phyloP scores from a whole-genome alignment of 2,888 invertebrate species.

The Bimastos eiseni region DNA sequence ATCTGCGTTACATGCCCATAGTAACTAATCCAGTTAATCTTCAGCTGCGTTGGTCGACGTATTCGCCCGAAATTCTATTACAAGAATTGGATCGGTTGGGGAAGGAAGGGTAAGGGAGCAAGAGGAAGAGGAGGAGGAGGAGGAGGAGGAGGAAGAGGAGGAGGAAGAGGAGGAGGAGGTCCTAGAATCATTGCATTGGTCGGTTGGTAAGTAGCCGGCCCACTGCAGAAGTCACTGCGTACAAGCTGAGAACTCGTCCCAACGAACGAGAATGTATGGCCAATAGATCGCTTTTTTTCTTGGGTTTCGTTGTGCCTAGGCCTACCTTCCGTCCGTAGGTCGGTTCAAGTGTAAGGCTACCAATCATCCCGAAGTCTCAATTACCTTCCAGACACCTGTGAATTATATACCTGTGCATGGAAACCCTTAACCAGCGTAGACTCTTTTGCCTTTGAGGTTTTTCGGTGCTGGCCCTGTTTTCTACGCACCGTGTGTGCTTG shows the following conservation, averaged over 20 bases:
- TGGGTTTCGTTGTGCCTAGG: not conserved
- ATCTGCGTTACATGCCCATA: not conserved
- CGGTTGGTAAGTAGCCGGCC: not conserved
- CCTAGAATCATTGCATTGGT: not conserved
- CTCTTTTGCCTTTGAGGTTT: not conserved
- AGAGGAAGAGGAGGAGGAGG: not conserved
- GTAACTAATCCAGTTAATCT: not conserved
- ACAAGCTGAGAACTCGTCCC: not conserved
- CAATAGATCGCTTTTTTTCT: not conserved
- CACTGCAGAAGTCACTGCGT: not conserved
- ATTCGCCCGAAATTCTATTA: not conserved
- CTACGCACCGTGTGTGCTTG: not conserved
- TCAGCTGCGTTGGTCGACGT: not conserved
- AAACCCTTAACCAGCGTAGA: not conserved
- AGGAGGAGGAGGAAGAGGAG: not conserved
- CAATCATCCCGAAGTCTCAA: not conserved
- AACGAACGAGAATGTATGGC: not conserved
- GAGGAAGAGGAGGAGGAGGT: not conserved
- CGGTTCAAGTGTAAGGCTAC: not conserved
- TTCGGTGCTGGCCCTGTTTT: not conserved
- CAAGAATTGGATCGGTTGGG: not conserved
- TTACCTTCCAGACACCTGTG: not conserved
- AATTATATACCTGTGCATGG: slow-evolving; percentile 9
- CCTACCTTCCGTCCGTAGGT: too few relatives aligned
- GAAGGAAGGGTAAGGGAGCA: not conserved